Evolutionary conservation across 2,113 vertebrate genomes (phyloP).

Genomic region (Mystacornis crossleyi): DNA sequence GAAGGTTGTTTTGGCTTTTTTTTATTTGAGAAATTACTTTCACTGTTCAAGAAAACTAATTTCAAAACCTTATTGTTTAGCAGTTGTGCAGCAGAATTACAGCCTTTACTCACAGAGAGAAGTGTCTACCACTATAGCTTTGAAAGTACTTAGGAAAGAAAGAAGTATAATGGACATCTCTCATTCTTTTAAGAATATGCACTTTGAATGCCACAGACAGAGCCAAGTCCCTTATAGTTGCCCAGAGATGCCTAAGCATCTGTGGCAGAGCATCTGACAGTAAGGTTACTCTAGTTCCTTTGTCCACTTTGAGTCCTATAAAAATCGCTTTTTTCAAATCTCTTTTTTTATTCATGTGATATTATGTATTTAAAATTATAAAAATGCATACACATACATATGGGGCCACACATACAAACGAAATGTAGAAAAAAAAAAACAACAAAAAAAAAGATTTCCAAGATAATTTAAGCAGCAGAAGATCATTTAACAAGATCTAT

Average conservation of each 20-base stretch:
- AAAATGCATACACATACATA: neutral
- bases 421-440: neutral
- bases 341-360: neutral
- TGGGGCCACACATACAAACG: neutral
- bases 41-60: conserved; percentile 7
- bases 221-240: neutral
- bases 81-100: neutral
- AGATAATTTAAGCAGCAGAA: neutral
- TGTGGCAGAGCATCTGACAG: neutral
- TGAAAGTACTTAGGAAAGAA: conserved; percentile 32
- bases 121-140: neutral
- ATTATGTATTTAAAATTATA: neutral
- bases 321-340: neutral
- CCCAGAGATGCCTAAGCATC: neutral
- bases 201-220: neutral
- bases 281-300: neutral
- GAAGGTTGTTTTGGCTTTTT: neutral
- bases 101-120: neutral
- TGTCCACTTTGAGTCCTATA: neutral
- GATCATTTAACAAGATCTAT: neutral
- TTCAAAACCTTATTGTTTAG: neutral
- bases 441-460: neutral
- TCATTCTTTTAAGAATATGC: neutral
- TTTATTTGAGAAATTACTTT: conserved; percentile 6
- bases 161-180: neutral